Percentiles rank a stretch among this genome's conserved stretches.
phyloP scores from a whole-genome alignment of 1,140 invertebrate genomes.

The Chionoecetes opilio region DNA sequence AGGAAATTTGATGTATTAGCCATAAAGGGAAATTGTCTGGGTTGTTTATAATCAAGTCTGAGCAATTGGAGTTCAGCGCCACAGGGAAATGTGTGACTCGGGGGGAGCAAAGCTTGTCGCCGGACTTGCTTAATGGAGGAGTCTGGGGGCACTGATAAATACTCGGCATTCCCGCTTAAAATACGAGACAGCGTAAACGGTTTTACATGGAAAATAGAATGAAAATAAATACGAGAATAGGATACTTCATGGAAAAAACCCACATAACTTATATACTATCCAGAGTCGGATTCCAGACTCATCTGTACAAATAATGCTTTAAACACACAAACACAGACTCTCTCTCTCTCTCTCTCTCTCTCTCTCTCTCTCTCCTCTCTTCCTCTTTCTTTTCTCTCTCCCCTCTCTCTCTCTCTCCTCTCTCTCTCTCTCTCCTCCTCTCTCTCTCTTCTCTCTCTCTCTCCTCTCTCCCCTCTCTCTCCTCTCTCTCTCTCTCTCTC shows the following conservation, averaged over 20 bases:
- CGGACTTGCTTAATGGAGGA: not conserved
- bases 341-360: too few species aligned
- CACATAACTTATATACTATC: not conserved
- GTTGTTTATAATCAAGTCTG: conserved; percentile 30
- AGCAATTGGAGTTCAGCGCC: not conserved
- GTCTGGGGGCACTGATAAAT: not conserved
- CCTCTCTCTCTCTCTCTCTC: not conserved
- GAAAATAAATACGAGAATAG: conserved; percentile 13
- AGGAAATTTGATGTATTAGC: conserved; percentile 7
- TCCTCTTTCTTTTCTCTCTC: too few species aligned
- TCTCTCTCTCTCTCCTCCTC: not conserved
- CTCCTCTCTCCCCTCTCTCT: too few species aligned
- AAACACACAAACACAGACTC: not conserved
- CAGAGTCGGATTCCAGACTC: too few species aligned
- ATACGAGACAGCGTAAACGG: not conserved
- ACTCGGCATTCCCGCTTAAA: not conserved
- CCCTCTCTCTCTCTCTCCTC: too few species aligned
- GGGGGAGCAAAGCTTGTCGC: conserved; percentile 12
- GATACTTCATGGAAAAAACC: not conserved
- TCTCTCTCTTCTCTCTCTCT: not conserved
- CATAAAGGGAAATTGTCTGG: not conserved
- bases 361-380: too few species aligned
- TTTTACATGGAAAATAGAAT: not conserved
- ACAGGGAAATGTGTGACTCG: not conserved
- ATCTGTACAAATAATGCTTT: not conserved